Base-by-base conservation (phyloP, 2,797 vertebrate species). In the Alosa sapidissima region DNA sequence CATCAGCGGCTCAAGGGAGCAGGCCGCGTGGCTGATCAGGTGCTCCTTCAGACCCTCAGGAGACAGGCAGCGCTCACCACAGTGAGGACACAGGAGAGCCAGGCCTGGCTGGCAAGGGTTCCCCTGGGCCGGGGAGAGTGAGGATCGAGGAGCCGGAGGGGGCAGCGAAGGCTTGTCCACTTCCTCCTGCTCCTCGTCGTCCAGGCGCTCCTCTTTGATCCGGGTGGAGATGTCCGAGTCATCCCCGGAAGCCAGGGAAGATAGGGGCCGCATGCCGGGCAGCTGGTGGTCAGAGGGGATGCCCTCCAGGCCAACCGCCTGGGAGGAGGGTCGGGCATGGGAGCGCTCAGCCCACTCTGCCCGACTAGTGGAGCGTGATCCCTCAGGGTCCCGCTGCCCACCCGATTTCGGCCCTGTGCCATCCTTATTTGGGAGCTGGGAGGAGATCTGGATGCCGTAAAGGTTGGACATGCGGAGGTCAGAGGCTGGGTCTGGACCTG, bases 401-500 rank as follows among this genome's bases (percentile, higher is more conserved):
- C 89, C 86, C 52, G 95, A 94, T 89, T 96, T 96, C 0, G 87
- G 58, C 87, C 94, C 94, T 0, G 95, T 88, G 0, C 90, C 92
- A 6, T 97, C 96, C 89, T 97, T 98, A 1, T 86, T 90, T 19
- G 95, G 88, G 87, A 97, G 96, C 89, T 98, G 98, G 0, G 98
- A 94, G 0, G 98, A 99, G 91, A 99, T 99, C 95, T 99, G 98
- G 88, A 99, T 99, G 68, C 98, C 98, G 0, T 99, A 99, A n/a
- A 99, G 88, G 93, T 99, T 99, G 87, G 98, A 99, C 88, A 98
- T 97, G 85, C 97, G 97, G 33, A 97, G 93, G 86, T 98, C 97
- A 0, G 95, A 88, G 82, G 94, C 90, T 21, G 95, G 91, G 0
- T 94, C 95, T 0, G 93, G 91, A 9, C 95, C 93, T 72, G 94